Evolutionary conservation across 2,797 vertebrate genomes (phyloP).

Genomic region (Centroberyx gerrardi): DNA sequence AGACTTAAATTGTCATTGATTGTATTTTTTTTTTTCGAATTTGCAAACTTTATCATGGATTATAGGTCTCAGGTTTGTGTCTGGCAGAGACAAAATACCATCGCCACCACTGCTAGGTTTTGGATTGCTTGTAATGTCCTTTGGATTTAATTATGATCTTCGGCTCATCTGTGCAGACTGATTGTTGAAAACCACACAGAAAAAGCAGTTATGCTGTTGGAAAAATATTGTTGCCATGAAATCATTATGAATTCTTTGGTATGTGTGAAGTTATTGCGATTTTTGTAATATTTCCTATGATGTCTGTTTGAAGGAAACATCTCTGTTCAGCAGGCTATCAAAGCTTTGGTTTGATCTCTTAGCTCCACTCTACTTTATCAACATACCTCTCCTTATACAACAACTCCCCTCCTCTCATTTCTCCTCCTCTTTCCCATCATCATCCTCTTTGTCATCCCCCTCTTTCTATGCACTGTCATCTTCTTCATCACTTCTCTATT

Average conservation of each 20-base stretch:
- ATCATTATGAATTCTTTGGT: not conserved
- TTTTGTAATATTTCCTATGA: too few relatives aligned
- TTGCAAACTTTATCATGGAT: constrained; percentile 27
- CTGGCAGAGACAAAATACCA: constrained; percentile 1
- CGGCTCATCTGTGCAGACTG: not conserved
- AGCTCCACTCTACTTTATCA: not conserved
- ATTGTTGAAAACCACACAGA: not conserved
- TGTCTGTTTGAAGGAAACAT: not conserved
- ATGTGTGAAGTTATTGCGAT: not conserved
- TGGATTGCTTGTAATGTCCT: not conserved
- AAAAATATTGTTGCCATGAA: not conserved
- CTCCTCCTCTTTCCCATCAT: not conserved
- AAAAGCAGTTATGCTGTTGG: not conserved
- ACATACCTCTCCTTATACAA: not conserved
- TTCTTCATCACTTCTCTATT: constrained; percentile 15
- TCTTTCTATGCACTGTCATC: not conserved
- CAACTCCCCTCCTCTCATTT: not conserved
- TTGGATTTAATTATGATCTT: not conserved
- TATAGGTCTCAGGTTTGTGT: constrained; percentile 3
- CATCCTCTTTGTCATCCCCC: constrained; percentile 2
- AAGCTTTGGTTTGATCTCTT: too few relatives aligned
- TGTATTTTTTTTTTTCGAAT: constrained; percentile 18
- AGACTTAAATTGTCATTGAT: constrained; percentile 50
- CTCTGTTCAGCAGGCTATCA: not conserved
- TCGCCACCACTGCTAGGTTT: not conserved